Conservation (phyloP, 2,888 invertebrate species). For the Zelleria hepariella region DNA sequence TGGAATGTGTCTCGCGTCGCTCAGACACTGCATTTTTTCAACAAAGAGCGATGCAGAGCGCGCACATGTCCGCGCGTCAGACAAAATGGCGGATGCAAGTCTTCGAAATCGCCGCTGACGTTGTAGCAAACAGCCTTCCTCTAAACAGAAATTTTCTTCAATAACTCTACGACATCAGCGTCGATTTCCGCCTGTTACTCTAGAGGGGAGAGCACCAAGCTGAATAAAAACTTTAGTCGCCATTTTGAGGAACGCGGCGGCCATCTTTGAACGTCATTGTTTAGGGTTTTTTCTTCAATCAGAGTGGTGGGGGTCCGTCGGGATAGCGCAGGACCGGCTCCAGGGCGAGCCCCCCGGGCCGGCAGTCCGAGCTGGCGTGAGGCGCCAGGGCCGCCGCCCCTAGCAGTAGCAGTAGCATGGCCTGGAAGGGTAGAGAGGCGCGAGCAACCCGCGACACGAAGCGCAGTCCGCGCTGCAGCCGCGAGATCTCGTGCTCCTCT, state of each 20-base stretch:
- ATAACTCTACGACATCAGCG: background rate
- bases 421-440: slow-evolving; percentile 95
- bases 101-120: background rate
- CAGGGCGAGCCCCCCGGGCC: slow-evolving; percentile 84
- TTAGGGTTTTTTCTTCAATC: slow-evolving; percentile 32
- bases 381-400: slow-evolving; percentile 95
- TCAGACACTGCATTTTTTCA: slow-evolving; percentile 13
- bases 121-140: background rate
- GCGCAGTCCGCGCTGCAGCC: slow-evolving; percentile 79
- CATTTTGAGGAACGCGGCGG: background rate
- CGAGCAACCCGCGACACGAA: slow-evolving; percentile 92
- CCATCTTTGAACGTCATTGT: background rate
- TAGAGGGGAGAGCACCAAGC: background rate
- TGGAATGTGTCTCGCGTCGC: slow-evolving; percentile 24
- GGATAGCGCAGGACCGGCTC: slow-evolving; percentile 93
- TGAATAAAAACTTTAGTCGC: background rate
- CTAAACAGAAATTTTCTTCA: background rate
- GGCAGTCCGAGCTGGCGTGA: slow-evolving; percentile 86
- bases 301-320: slow-evolving; percentile 94
- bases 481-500: slow-evolving; percentile 36
- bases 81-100: background rate
- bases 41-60: slow-evolving; percentile 10
- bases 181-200: background rate
- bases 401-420: slow-evolving; percentile 91
- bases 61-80: background rate